Conservation (phyloP, 2,888 invertebrate species). For the Callosobruchus maculatus region DNA sequence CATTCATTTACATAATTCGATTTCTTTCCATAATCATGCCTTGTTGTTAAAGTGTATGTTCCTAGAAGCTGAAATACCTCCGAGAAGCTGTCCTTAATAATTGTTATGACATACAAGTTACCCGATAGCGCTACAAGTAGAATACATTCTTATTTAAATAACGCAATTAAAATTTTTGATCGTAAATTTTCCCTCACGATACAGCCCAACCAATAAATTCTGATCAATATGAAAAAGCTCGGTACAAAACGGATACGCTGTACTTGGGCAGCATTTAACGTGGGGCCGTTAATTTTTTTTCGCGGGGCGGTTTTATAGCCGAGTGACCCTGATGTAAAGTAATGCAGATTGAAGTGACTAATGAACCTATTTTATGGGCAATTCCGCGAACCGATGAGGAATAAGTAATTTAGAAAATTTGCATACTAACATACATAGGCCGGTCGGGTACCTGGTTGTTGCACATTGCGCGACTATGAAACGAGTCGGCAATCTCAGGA, state of each 20-base stretch:
- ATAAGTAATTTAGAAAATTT: neutral
- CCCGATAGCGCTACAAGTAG: neutral
- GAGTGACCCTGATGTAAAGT: neutral
- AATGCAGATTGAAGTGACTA: neutral
- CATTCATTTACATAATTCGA: too few relatives aligned
- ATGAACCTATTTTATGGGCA: neutral
- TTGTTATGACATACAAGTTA: neutral
- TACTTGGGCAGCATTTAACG: neutral
- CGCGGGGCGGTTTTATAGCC: neutral
- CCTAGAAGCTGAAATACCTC: neutral
- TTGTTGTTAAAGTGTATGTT: too few relatives aligned
- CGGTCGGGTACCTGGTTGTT: neutral
- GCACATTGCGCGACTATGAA: neutral
- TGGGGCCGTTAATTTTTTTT: neutral
- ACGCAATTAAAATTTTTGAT: neutral
- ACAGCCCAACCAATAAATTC: neutral
- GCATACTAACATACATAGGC: neutral
- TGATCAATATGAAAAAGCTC: neutral
- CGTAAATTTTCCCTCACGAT: neutral
- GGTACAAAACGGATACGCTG: neutral
- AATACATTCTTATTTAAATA: neutral
- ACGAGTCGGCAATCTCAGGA: neutral
- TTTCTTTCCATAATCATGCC: too few relatives aligned
- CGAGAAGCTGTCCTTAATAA: neutral
- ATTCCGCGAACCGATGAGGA: neutral